Evolutionary conservation across 2,888 invertebrate genomes (phyloP), one percentile per base, ranked within the genome.

Genomic region (Caenorhabditis sinica): DNA sequence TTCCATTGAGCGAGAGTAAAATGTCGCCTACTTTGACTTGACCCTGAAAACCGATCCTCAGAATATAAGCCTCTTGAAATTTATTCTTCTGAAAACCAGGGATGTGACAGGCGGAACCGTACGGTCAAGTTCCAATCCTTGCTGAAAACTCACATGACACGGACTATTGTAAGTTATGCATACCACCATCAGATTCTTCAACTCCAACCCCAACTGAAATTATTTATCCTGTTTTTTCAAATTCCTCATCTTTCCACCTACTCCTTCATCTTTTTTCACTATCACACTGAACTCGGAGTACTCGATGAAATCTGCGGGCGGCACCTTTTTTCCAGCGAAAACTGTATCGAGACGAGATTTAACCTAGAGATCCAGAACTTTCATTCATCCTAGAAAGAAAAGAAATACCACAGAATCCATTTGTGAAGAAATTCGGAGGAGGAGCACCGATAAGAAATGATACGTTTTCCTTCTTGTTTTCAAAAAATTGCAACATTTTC

Each of bases 201-300:
- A 17, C n/a, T 83, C 82, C 33, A 83, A n/a, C 30, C 82, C 82
- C 0, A 82, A 33, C 75, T 75, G 71, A 53, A 75, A 69, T 9
- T 17, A 15, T 45, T 30, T 15, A 11, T 20, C 1, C 40, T 25
- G 9, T 51, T 25, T 40, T 23, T 40, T n/a, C 20, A 53, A 0
- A 11, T 53, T 30, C 15, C 1, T 8, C 1, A 20, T 2, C 9
- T 68, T 28, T 5, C 9, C 30, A 69, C 75, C 33, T 43, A 82
- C 65, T 30, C 56, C 76, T 33, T 72, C 76, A 4, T 76, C 82
- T 25, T 49, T 75, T 36, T 71, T 82, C n/a, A 82, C 71, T 2
- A 20, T 28, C 8, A 28, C 23, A 56, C 15, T 13, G 65, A 43
- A 60, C 20, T 66, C 71, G 28, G 36, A 43, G 36, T 58, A 4